These are phyloP conservation scores for Gymnoscopelus braueri DNA, from an alignment of 2,797 vertebrate genomes.

Conservation along the genomic window DNA sequence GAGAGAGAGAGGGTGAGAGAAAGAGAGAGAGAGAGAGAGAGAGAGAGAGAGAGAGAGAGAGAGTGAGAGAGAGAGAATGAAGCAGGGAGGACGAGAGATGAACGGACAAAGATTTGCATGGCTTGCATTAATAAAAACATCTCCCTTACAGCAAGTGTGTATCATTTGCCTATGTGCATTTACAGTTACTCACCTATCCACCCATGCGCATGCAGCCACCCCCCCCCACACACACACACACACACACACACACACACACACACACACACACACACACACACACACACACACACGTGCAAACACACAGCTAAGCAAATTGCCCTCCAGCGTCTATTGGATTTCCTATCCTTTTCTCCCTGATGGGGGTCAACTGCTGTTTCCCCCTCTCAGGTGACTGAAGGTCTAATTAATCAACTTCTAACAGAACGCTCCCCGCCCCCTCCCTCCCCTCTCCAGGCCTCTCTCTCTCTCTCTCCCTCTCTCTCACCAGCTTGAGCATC, in stretches of 20 bases:
- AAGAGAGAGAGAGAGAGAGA: neutral
- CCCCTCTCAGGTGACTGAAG: constrained; percentile 45
- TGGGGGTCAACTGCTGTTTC: constrained; percentile 59
- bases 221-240: no score
- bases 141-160: constrained; percentile 11
- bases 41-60: constrained; percentile 45
- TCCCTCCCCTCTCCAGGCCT: constrained; percentile 2
- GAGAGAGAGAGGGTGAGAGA: constrained; percentile 42
- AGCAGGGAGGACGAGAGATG: neutral
- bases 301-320: constrained; percentile 31
- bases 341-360: constrained; percentile 43
- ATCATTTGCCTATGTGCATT: neutral
- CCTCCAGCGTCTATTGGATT: constrained; percentile 41
- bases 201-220: no score
- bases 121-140: constrained; percentile 43
- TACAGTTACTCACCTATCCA: no score
- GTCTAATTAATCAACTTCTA: constrained; percentile 55
- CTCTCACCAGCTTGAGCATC: constrained; percentile 98
- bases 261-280: constrained; percentile 1
- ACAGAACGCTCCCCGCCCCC: constrained; percentile 6
- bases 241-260: neutral
- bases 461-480: neutral
- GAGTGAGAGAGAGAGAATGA: neutral
- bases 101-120: constrained; percentile 30
- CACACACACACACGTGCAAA: neutral